These are phyloP conservation scores for Pachycephala philippinensis DNA, from an alignment of 2,113 vertebrate genomes.

Conservation along the genomic window DNA sequence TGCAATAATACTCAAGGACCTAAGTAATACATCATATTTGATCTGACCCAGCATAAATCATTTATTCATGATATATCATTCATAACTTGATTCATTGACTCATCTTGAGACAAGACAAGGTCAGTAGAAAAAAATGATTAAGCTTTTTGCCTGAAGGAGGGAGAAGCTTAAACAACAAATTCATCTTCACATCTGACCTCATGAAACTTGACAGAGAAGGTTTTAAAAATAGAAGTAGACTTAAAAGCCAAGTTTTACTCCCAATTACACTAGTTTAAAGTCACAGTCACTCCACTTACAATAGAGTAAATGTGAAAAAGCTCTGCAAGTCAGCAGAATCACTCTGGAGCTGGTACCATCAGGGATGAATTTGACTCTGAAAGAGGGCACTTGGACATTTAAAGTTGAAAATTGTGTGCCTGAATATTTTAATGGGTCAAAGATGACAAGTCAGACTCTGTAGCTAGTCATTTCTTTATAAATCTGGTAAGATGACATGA, in stretches of 20 bases:
- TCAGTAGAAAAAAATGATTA: constrained; percentile 71
- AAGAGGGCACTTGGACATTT: not conserved
- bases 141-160: constrained; percentile 66
- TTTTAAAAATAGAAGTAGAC: constrained; percentile 39
- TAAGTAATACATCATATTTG: constrained; percentile 71
- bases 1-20: constrained; percentile 59
- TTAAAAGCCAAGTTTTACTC: constrained; percentile 10
- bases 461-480: not conserved
- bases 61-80: constrained; percentile 76
- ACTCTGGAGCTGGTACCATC: not conserved
- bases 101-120: constrained; percentile 75
- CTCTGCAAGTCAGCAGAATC: not conserved
- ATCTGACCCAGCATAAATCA: constrained; percentile 73
- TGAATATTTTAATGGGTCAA: not conserved
- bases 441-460: not conserved
- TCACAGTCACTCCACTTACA: not conserved
- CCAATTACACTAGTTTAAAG: constrained; percentile 28
- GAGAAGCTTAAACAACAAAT: constrained; percentile 74
- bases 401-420: not conserved
- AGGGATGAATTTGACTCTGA: not conserved
- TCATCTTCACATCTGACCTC: constrained; percentile 72
- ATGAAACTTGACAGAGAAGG: constrained; percentile 66
- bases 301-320: not conserved
- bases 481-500: not conserved
- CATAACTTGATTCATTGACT: constrained; percentile 76